Conservation (phyloP, 2,113 vertebrate genomes). For the Patagioenas fasciata region DNA sequence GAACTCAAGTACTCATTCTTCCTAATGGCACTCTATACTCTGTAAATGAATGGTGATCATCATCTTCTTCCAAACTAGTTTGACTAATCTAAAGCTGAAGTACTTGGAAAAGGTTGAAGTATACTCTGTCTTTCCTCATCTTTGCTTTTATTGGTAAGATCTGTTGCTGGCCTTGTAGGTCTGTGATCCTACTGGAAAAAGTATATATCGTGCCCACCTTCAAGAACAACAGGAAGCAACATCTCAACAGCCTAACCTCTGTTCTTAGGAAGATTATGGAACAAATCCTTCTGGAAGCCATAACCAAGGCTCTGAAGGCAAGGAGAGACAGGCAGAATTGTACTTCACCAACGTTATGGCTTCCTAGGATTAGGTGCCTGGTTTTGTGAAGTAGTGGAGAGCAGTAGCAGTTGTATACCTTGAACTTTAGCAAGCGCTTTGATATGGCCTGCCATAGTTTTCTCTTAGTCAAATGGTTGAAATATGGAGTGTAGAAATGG, state of each 20-base stretch:
- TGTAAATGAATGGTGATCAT: background rate
- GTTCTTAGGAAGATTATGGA: background rate
- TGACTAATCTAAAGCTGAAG: background rate
- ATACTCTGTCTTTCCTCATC: background rate
- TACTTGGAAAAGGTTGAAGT: background rate
- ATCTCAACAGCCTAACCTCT: background rate
- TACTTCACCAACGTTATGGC: accelerated
- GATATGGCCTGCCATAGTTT: background rate
- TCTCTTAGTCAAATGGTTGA: background rate
- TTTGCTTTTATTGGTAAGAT: background rate
- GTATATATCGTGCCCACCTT: background rate
- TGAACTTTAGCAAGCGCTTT: background rate
- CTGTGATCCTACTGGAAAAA: background rate
- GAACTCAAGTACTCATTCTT: background rate
- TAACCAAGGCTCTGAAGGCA: background rate
- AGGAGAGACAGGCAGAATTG: background rate
- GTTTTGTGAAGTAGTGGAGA: background rate
- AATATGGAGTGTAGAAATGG: background rate
- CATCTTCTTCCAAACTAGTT: background rate
- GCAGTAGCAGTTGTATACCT: background rate
- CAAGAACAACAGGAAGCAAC: background rate
- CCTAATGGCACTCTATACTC: background rate
- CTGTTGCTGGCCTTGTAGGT: background rate
- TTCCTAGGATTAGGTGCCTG: background rate
- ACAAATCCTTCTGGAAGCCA: too few relatives aligned